Evolutionary conservation across 2,888 invertebrate genomes (phyloP).

Genomic region (Gastracanthus pulcherrimus): DNA sequence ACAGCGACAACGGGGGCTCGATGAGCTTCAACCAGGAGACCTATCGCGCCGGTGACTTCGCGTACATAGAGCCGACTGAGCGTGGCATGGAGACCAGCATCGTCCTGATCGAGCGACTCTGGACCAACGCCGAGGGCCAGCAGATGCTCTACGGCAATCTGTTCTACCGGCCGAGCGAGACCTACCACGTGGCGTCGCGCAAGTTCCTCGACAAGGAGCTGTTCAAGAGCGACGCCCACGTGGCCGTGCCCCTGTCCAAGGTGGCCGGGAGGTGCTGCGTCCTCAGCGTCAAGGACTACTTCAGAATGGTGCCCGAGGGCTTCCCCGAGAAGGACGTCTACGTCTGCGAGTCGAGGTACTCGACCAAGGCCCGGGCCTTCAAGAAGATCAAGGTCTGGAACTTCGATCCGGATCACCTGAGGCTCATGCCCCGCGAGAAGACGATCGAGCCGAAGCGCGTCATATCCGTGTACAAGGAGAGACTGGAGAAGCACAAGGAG

Average conservation of each 20-base stretch:
- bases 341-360: conserved; percentile 97
- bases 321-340: conserved; percentile 95
- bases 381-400: conserved; percentile 94
- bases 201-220: conserved; percentile 98
- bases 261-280: conserved; percentile 94
- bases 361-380: conserved; percentile 90
- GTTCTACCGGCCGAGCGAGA: conserved; percentile 95
- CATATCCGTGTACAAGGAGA: conserved; percentile 95
- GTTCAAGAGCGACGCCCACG: conserved; percentile 94
- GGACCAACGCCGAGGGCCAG: conserved; percentile 89
- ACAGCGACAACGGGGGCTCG: conserved; percentile 79
- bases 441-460: conserved; percentile 91
- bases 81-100: conserved; percentile 86
- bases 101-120: conserved; percentile 92
- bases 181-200: conserved; percentile 95
- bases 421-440: conserved; percentile 84
- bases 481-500: conserved; percentile 93
- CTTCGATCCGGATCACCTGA: conserved; percentile 82
- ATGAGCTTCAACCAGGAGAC: conserved; percentile 88
- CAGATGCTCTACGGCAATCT: conserved; percentile 95
- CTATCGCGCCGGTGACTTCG: conserved; percentile 93
- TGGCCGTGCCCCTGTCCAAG: conserved; percentile 90
- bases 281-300: conserved; percentile 96
- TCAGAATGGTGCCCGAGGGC: conserved; percentile 91
- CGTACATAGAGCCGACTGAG: conserved; percentile 88